These are phyloP conservation scores for Chamaetylas fuelleborni DNA, from an alignment of 2,113 vertebrate species.

Conservation along the genomic window DNA sequence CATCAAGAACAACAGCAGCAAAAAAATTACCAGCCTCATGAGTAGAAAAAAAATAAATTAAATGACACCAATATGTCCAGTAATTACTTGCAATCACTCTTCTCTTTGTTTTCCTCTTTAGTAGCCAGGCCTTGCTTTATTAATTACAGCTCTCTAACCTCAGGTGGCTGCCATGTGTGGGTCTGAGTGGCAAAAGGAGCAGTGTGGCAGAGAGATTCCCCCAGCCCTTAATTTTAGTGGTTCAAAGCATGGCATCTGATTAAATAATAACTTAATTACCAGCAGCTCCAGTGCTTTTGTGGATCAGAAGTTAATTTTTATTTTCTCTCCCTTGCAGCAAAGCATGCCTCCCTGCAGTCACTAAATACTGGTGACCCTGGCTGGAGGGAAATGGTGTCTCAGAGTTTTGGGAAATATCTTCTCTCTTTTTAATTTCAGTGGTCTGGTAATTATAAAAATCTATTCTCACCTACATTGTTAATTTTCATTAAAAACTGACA, in stretches of 20 bases:
- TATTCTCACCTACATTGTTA: not conserved
- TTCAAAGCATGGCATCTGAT: slow-evolving; percentile 19
- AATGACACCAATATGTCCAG: not conserved
- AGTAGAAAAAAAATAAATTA: not conserved
- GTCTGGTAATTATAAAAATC: slow-evolving; percentile 19
- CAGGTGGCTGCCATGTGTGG: not conserved
- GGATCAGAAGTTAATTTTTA: slow-evolving; percentile 40
- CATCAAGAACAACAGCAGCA: not conserved
- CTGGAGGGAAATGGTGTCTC: not conserved
- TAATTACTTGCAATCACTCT: not conserved
- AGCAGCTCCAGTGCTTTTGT: not conserved
- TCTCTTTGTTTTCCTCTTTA: not conserved
- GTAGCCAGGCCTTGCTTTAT: not conserved
- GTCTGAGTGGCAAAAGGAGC: not conserved
- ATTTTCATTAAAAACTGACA: slow-evolving; percentile 50
- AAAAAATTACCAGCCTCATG: not conserved
- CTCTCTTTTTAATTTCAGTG: slow-evolving; percentile 21
- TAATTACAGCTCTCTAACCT: slow-evolving; percentile 38
- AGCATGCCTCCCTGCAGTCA: not conserved
- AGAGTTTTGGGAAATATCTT: not conserved
- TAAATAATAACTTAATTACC: slow-evolving; percentile 49
- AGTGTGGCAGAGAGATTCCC: not conserved
- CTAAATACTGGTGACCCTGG: not conserved
- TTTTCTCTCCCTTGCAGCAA: slow-evolving; percentile 14
- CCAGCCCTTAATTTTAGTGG: slow-evolving; percentile 7